Evolutionary conservation across 1,140 invertebrate species (phyloP).

Genomic region (Drosophila melanogaster): Release_6_plus_ISO1_MT NT_037436.4:21049501-21050000

Average conservation of each 20-base stretch:
- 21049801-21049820: background rate
- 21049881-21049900: slow-evolving; percentile 20
- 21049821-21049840: slow-evolving; percentile 46
- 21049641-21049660: slow-evolving; percentile 23
- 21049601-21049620: background rate
- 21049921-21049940: background rate
- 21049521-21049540: slow-evolving; percentile 27
- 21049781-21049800: background rate
- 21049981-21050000: background rate
- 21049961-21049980: background rate
- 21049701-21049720: background rate
- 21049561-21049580: slow-evolving; percentile 33
- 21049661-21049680: slow-evolving; percentile 40
- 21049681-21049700: slow-evolving; percentile 16
- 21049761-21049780: slow-evolving; percentile 3
- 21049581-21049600: slow-evolving; percentile 1
- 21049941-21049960: background rate
- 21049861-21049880: slow-evolving; percentile 19
- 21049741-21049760: slow-evolving; percentile 3
- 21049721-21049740: slow-evolving; percentile 16
- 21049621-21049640: slow-evolving; percentile 24
- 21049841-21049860: slow-evolving; percentile 7
- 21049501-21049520: slow-evolving; percentile 45
- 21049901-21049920: background rate
- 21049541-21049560: slow-evolving; percentile 35